Conservation (phyloP, 2,888 invertebrate genomes). For the Saturnia pavonia region DNA sequence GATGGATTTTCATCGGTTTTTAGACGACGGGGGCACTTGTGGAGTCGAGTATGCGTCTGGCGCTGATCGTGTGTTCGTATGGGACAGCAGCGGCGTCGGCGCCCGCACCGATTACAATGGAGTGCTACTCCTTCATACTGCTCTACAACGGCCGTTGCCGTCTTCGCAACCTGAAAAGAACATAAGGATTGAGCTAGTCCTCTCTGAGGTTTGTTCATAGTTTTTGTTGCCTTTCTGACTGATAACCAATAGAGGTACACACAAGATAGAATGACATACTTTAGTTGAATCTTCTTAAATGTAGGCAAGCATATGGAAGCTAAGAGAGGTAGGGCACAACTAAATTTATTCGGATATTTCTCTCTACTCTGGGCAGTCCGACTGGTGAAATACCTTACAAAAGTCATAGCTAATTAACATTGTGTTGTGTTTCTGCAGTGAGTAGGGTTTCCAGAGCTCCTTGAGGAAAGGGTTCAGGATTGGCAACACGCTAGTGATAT, state of each 20-base stretch:
- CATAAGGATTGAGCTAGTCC: constrained; percentile 91
- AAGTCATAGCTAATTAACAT: no score
- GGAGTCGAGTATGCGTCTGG: constrained; percentile 88
- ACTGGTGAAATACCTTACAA: no score
- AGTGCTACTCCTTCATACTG: constrained; percentile 92
- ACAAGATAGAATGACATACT: background rate
- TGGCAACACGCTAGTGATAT: no score
- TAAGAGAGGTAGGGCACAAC: no score
- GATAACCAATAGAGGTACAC: background rate
- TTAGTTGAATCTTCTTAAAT: background rate
- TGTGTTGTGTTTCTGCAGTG: no score
- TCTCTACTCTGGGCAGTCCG: no score
- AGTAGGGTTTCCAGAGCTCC: no score
- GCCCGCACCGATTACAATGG: constrained; percentile 95
- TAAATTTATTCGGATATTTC: no score
- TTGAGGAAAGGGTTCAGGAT: no score
- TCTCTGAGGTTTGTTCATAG: constrained; percentile 87
- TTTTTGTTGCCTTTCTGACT: constrained; percentile 2
- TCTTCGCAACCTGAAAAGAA: constrained; percentile 87
- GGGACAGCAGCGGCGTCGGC: constrained; percentile 91
- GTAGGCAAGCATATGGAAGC: background rate
- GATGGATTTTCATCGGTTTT: constrained; percentile 45
- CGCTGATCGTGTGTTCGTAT: constrained; percentile 91
- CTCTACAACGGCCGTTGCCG: constrained; percentile 92
- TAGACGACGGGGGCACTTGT: constrained; percentile 85